Evolutionary conservation across 2,113 vertebrate species (phyloP), one percentile per base, ranked within the genome.

Genomic region (Poicephalus gulielmi): DNA sequence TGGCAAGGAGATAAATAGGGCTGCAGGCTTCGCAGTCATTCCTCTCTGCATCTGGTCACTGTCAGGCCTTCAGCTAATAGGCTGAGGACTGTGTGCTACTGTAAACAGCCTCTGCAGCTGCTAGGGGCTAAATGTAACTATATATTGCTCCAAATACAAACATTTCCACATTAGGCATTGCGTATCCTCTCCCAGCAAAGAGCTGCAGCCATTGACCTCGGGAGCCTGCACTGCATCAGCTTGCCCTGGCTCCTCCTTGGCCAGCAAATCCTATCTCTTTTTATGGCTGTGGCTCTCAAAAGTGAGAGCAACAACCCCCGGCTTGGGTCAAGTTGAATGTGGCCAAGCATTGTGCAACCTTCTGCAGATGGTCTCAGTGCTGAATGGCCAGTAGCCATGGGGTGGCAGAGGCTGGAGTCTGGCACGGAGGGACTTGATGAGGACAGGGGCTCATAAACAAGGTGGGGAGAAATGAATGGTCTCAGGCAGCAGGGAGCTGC

Each of bases 151-250:
- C 91, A 74, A 91, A 96, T 91, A 88, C 95, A 98, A 97, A 98
- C 96, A 97, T 96, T 97, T 97, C 97, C 97, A 97, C 97, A 96
- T 97, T 96, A 97, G 97, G 97, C 97, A 85, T 96, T 96, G 92
- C 33, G 7, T 60, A 76, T 79, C 70, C 22, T 90, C 69, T 41
- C 88, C 60, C 71, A 0, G 84, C 68, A 64, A 14, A 17, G 67
- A 87, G 67, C 82, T 83, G 66, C 75, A 92, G 52, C 86, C 85
- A 52, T 62, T 95, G 96, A 96, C 95, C 96, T 83, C 10, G 0
- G 68, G 76, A 94, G 90, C 94, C 95, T 92, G 78, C 33, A 30
- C 19, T 94, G 88, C 92, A 84, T 92, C 86, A 95, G 52, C 60
- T 85, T 6, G 19, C 41, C 93, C 41, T 33, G 41, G 89, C 90